These are phyloP conservation scores for Symphodus melops DNA, from an alignment of 2,113 vertebrate species.

Conservation along the genomic window DNA sequence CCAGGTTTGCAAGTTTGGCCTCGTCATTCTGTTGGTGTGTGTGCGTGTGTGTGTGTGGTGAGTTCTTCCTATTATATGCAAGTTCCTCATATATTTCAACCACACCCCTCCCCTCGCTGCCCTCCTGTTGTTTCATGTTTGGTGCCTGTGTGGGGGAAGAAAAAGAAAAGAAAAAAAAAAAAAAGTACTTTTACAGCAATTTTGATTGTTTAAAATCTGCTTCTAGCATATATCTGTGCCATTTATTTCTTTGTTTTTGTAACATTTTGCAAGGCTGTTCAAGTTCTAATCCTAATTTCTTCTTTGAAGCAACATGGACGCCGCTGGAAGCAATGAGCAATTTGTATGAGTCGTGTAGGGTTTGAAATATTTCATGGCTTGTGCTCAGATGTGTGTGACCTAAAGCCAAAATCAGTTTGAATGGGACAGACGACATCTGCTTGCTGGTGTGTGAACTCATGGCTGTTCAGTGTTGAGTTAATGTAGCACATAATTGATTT, in stretches of 20 bases:
- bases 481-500: conserved; percentile 69
- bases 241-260: conserved; percentile 42
- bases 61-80: conserved; percentile 80
- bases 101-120: not conserved
- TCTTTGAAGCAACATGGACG: conserved; percentile 40
- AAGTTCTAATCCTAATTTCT: conserved; percentile 38
- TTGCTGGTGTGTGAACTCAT: conserved; percentile 40
- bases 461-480: conserved; percentile 48
- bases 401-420: conserved; percentile 63
- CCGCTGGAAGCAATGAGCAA: conserved; percentile 49
- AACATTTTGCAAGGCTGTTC: conserved; percentile 59
- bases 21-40: conserved; percentile 42
- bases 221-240: conserved; percentile 75
- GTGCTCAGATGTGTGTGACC: conserved; percentile 41
- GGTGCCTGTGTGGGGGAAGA: conserved; percentile 74
- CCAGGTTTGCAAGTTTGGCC: conserved; percentile 42
- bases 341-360: conserved; percentile 3
- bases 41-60: conserved; percentile 38
- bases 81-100: conserved; percentile 62
- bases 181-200: conserved; percentile 64
- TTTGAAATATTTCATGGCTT: conserved; percentile 42
- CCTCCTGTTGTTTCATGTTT: conserved; percentile 58
- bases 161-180: conserved; percentile 31
- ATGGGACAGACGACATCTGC: conserved; percentile 22
- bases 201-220: conserved; percentile 74